A percentile compares a stretch with the other conserved stretches of the same genome.
Evolutionary conservation across 2,888 invertebrate genomes (phyloP).

Genomic region (Sylvicola cinctus): DNA sequence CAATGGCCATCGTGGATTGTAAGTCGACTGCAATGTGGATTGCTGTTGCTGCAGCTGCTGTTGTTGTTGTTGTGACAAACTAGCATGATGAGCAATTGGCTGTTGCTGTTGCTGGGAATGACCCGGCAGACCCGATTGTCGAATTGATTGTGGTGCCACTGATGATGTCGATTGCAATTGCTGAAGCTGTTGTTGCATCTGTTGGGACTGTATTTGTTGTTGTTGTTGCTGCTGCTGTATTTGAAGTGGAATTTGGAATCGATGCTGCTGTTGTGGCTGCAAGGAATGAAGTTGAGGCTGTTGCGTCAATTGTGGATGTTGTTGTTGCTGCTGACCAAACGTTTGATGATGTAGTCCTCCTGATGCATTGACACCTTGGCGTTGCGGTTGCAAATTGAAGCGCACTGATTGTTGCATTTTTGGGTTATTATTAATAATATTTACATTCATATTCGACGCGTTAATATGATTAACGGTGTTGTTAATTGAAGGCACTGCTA

Average conservation of each 20-base stretch:
- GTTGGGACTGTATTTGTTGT: slow-evolving; percentile 5
- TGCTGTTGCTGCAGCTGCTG: slow-evolving; percentile 5
- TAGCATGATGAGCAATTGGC: not conserved
- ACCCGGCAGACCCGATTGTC: slow-evolving; percentile 4
- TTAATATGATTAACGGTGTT: slow-evolving; percentile 3
- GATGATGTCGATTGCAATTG: slow-evolving; percentile 9
- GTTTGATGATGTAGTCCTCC: slow-evolving; percentile 2
- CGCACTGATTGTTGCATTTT: slow-evolving; percentile 7
- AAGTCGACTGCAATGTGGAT: slow-evolving; percentile 7
- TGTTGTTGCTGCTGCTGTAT: slow-evolving; percentile 9
- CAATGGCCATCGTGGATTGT: slow-evolving; percentile 23
- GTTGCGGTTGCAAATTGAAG: slow-evolving; percentile 7
- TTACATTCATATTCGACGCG: slow-evolving; percentile 3
- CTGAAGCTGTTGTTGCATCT: slow-evolving; percentile 8
- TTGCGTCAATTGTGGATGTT: slow-evolving; percentile 11
- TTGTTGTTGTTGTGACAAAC: slow-evolving; percentile 4
- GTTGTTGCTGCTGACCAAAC: slow-evolving; percentile 13
- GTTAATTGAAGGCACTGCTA: not conserved
- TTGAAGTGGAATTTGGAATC: slow-evolving; percentile 10
- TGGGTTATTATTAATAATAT: not conserved
- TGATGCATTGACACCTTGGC: slow-evolving; percentile 6
- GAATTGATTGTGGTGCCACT: slow-evolving; percentile 6
- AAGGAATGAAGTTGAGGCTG: slow-evolving; percentile 8
- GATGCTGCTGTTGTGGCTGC: slow-evolving; percentile 8
- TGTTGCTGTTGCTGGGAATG: slow-evolving; percentile 5